phyloP scores from a whole-genome alignment of 2,888 invertebrate genomes.

The Amphipoea oculea region DNA sequence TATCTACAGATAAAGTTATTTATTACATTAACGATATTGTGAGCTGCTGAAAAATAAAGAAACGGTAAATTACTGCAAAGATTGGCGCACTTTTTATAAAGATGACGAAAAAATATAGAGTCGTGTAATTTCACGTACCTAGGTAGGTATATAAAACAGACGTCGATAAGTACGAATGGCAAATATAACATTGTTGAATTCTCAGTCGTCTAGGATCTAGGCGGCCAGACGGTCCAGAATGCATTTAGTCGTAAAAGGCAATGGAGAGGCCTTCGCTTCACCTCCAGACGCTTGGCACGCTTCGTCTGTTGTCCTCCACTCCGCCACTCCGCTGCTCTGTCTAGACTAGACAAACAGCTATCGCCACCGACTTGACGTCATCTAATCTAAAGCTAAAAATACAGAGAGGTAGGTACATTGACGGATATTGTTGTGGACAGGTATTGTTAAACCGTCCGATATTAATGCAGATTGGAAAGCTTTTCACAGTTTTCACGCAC shows the following conservation, averaged over 20 bases:
- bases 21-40: not conserved
- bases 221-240: constrained; percentile 71
- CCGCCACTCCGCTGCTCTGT: constrained; percentile 71
- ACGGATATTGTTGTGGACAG: constrained; percentile 43
- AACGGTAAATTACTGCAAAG: not conserved
- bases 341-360: constrained; percentile 84
- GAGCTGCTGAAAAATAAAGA: not conserved
- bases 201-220: constrained; percentile 60
- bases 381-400: constrained; percentile 62
- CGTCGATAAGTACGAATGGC: constrained; percentile 40
- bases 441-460: constrained; percentile 9
- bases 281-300: constrained; percentile 83
- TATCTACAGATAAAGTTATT: not conserved
- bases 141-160: constrained; percentile 8
- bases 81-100: constrained; percentile 4
- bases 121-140: constrained; percentile 7
- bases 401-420: constrained; percentile 35
- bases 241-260: constrained; percentile 81
- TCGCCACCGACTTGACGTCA: constrained; percentile 69
- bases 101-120: not conserved
- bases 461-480: constrained; percentile 21
- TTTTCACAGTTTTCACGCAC: constrained; percentile 20
- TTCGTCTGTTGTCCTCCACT: constrained; percentile 81
- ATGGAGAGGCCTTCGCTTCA: constrained; percentile 82
- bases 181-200: constrained; percentile 51